phyloP scores from a whole-genome alignment of 2,113 vertebrate species.

The Chascanopsetta lugubris region DNA sequence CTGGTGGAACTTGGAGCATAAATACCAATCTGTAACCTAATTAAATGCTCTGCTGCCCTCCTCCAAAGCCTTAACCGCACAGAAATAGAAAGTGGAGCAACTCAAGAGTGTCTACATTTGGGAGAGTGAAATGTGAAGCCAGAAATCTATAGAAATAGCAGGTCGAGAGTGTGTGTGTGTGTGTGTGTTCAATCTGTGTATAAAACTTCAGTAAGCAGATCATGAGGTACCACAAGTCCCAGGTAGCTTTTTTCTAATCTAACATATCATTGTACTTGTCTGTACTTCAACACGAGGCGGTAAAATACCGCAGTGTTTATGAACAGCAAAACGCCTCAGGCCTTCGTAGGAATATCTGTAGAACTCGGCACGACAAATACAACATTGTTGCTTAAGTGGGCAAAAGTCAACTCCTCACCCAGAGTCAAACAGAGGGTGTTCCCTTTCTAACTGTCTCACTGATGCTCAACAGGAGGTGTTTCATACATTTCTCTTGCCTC shows the following conservation, averaged over 20 bases:
- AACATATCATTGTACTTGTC: constrained; percentile 40
- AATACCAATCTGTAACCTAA: constrained; percentile 76
- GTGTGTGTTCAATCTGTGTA: constrained; percentile 47
- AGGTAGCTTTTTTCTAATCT: constrained; percentile 40
- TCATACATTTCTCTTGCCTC: constrained; percentile 55
- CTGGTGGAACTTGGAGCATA: constrained; percentile 68
- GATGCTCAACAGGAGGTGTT: constrained; percentile 62
- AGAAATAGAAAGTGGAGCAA: constrained; percentile 73
- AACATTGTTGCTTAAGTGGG: constrained; percentile 55
- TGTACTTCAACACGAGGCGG: constrained; percentile 66
- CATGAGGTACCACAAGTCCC: constrained; percentile 43
- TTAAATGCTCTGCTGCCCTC: constrained; percentile 76
- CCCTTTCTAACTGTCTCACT: constrained; percentile 44
- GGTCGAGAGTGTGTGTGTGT: constrained; percentile 33
- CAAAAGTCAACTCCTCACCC: constrained; percentile 56
- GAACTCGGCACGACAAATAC: constrained; percentile 51
- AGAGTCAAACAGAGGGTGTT: constrained; percentile 68
- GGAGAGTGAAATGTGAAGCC: constrained; percentile 48
- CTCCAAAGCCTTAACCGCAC: constrained; percentile 78
- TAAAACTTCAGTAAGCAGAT: constrained; percentile 38
- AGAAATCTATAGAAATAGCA: constrained; percentile 35
- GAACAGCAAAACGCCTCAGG: constrained; percentile 60
- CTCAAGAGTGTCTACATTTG: constrained; percentile 63
- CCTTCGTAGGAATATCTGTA: constrained; percentile 36
- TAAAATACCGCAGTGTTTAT: constrained; percentile 60